Evolutionary conservation across 2,888 invertebrate species (phyloP).

Genomic region (Andrena bicolor): DNA sequence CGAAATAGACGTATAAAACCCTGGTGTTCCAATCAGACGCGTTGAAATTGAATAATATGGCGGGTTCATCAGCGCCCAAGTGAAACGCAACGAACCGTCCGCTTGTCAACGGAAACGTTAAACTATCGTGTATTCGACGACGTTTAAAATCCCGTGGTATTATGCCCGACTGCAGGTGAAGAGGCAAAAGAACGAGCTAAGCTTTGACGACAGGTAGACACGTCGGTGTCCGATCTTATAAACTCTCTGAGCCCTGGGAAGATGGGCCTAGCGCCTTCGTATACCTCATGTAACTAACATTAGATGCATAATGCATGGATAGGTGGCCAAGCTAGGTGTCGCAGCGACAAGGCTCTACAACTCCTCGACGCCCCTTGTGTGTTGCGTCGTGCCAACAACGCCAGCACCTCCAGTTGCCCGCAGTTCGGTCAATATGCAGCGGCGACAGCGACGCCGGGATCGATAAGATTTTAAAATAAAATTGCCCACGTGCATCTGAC

Average conservation of each 20-base stretch:
- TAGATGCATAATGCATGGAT: constrained; percentile 83
- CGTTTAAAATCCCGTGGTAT: constrained; percentile 26
- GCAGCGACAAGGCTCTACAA: constrained; percentile 67
- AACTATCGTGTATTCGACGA: constrained; percentile 31
- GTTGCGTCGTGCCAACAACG: constrained; percentile 50
- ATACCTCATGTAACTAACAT: constrained; percentile 83
- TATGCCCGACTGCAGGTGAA: constrained; percentile 59
- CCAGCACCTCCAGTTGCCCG: constrained; percentile 17
- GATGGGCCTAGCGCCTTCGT: constrained; percentile 75
- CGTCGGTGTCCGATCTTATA: constrained; percentile 74
- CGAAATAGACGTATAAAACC: constrained; percentile 1
- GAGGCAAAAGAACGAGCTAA: constrained; percentile 64
- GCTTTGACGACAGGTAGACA: constrained; percentile 79
- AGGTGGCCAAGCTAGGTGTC: constrained; percentile 79
- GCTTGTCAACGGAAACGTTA: constrained; percentile 19
- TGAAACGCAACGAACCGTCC: not conserved
- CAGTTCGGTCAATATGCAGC: constrained; percentile 34
- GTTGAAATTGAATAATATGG: not conserved
- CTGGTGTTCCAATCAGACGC: not conserved
- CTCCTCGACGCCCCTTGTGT: constrained; percentile 52
- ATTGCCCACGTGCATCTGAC: constrained; percentile 5
- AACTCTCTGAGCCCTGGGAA: constrained; percentile 67
- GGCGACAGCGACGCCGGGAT: constrained; percentile 3
- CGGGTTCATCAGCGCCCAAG: not conserved
- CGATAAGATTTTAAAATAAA: constrained; percentile 39